Conservation (phyloP, 2,888 invertebrate species). For the Synanthedon myopaeformis region DNA sequence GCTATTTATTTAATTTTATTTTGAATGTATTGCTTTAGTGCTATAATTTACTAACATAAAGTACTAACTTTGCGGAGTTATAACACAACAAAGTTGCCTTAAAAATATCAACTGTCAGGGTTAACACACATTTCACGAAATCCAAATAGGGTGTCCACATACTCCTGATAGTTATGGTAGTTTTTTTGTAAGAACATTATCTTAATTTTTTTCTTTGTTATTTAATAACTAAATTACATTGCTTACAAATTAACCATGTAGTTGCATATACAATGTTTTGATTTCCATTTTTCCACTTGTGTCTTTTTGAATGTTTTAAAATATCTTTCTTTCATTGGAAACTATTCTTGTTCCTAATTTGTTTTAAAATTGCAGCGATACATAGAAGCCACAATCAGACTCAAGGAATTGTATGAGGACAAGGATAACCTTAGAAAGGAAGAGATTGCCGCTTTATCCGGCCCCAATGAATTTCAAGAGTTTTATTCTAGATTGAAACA, state of each 20-base stretch:
- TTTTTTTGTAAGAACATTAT: neutral
- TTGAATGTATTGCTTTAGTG: no score
- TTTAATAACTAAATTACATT: neutral
- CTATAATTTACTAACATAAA: no score
- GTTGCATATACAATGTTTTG: neutral
- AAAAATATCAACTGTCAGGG: no score
- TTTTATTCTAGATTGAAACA: slow-evolving; percentile 94
- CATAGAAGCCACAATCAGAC: slow-evolving; percentile 79
- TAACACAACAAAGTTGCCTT: no score
- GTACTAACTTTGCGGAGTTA: no score
- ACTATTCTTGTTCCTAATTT: neutral
- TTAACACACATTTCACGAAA: no score
- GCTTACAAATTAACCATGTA: neutral
- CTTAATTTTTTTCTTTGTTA: neutral
- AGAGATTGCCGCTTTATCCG: slow-evolving; percentile 93
- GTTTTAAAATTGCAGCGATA: slow-evolving; percentile 68
- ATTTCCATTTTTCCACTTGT: neutral
- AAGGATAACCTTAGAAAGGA: slow-evolving; percentile 95
- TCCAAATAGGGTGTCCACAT: no score
- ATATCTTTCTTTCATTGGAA: neutral
- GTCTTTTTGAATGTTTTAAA: neutral
- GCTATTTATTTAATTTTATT: no score
- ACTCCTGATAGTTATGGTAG: neutral
- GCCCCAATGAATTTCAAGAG: slow-evolving; percentile 98
- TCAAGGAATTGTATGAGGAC: slow-evolving; percentile 95